Evolutionary conservation across 2,113 vertebrate genomes (phyloP).

Genomic region (Chaenocephalus aceratus): DNA sequence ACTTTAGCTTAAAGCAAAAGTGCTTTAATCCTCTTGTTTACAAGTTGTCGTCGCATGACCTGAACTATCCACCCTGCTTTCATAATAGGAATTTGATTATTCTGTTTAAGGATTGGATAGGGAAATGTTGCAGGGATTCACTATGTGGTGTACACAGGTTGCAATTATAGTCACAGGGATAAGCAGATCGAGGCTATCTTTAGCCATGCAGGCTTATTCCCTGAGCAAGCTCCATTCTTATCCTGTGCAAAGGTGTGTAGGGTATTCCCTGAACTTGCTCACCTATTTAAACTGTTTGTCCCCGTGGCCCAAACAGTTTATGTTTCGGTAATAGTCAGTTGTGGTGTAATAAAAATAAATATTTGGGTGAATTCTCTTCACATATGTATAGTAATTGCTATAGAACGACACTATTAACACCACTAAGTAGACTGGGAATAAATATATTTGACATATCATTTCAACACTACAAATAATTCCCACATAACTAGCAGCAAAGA

Average conservation of each 20-base stretch:
- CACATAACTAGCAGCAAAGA: neutral
- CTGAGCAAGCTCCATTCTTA: slow-evolving; percentile 69
- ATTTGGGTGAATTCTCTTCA: slow-evolving; percentile 1
- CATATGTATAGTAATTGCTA: neutral
- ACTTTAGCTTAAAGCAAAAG: neutral
- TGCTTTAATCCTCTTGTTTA: slow-evolving; percentile 36
- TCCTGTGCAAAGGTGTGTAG: slow-evolving; percentile 54
- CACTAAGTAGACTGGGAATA: neutral
- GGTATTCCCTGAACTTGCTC: slow-evolving; percentile 22
- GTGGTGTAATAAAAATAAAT: neutral
- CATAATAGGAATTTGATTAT: neutral
- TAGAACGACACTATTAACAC: too few relatives aligned
- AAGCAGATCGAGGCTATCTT: slow-evolving; percentile 84
- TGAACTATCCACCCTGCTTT: neutral
- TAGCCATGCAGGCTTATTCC: slow-evolving; percentile 77
- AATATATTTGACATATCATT: too few relatives aligned
- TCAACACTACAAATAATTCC: neutral
- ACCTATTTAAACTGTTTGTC: slow-evolving; percentile 29
- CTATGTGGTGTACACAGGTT: slow-evolving; percentile 17
- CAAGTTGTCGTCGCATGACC: neutral
- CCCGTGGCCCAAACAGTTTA: slow-evolving; percentile 25
- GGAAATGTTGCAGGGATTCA: slow-evolving; percentile 17
- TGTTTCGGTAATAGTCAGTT: neutral
- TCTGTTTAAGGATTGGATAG: slow-evolving; percentile 15
- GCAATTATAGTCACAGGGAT: slow-evolving; percentile 56